Conservation (phyloP, 2,888 invertebrate genomes). For the Meteorus colon region DNA sequence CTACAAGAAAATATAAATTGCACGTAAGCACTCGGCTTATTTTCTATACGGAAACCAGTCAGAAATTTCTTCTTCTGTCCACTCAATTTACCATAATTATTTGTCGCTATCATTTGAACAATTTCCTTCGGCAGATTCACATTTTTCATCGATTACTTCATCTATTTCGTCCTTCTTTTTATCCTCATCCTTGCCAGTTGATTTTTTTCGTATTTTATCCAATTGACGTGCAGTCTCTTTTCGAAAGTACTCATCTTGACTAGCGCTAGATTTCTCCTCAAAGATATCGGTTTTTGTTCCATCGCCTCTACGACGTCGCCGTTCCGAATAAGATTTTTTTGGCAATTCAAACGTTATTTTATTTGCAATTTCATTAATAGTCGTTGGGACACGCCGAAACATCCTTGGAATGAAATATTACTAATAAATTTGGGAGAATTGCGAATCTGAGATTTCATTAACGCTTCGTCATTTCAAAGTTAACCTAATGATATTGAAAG, state of each 20-base stretch:
- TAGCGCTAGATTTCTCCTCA: conserved; percentile 63
- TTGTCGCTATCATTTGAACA: not conserved
- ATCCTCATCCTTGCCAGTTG: not conserved
- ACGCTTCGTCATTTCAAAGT: not conserved
- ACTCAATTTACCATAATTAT: not conserved
- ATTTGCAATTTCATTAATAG: conserved; percentile 8
- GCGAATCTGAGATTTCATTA: no score
- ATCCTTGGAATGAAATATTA: not conserved
- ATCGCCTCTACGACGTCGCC: conserved; percentile 62
- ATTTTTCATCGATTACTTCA: conserved; percentile 8
- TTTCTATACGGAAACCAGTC: not conserved
- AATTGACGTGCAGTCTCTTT: conserved; percentile 63
- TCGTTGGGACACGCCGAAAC: conserved; percentile 37
- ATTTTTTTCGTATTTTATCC: conserved; percentile 52
- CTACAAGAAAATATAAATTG: conserved; percentile 67
- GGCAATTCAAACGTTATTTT: conserved; percentile 26
- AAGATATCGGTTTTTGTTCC: conserved; percentile 65
- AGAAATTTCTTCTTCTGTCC: conserved; percentile 10
- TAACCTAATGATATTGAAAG: not conserved
- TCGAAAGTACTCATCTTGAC: conserved; percentile 66
- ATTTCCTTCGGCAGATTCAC: conserved; percentile 28
- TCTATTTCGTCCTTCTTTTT: conserved; percentile 9
- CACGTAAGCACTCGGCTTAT: conserved; percentile 60
- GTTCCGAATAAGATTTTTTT: conserved; percentile 54
- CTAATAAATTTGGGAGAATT: no score